A percentile compares a stretch with the other conserved stretches of the same genome.
These are phyloP conservation scores for Microplitis mediator DNA, from an alignment of 1,140 invertebrate genomes.

Conservation along the genomic window DNA sequence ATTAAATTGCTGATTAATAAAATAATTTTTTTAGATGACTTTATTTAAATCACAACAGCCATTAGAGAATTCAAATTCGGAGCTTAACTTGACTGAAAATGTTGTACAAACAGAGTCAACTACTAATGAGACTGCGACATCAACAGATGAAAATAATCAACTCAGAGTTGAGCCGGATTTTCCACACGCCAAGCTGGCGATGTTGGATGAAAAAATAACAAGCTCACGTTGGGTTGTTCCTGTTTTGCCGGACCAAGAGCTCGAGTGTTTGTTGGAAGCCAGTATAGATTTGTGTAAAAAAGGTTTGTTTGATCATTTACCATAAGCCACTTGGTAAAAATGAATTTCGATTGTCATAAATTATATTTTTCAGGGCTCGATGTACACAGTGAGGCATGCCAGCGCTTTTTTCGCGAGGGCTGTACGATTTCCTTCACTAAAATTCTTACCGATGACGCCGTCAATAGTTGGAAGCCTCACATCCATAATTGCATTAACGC, in stretches of 20 bases:
- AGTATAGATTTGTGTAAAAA: conserved; percentile 84
- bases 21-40: conserved; percentile 1
- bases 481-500: conserved; percentile 95
- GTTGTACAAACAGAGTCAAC: conserved; percentile 49
- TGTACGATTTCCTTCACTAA: conserved; percentile 95
- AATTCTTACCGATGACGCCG: conserved; percentile 97
- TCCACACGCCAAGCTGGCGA: conserved; percentile 83
- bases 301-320: conserved; percentile 60
- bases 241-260: conserved; percentile 93
- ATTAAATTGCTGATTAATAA: neutral
- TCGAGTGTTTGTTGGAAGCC: conserved; percentile 89
- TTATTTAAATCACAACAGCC: conserved; percentile 54
- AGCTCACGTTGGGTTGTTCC: conserved; percentile 96
- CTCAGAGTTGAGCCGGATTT: conserved; percentile 73
- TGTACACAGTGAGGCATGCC: conserved; percentile 87
- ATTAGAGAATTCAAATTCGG: conserved; percentile 56
- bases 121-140: conserved; percentile 45
- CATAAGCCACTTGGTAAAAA: neutral
- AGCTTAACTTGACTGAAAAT: conserved; percentile 57
- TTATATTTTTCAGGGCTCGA: conserved; percentile 74
- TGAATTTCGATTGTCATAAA: conserved; percentile 13
- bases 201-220: conserved; percentile 93
- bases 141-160: conserved; percentile 57
- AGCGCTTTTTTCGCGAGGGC: conserved; percentile 94
- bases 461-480: conserved; percentile 96